Evolutionary conservation across 2,888 invertebrate genomes (phyloP).

Genomic region (Cosmorhoe ocellata): DNA sequence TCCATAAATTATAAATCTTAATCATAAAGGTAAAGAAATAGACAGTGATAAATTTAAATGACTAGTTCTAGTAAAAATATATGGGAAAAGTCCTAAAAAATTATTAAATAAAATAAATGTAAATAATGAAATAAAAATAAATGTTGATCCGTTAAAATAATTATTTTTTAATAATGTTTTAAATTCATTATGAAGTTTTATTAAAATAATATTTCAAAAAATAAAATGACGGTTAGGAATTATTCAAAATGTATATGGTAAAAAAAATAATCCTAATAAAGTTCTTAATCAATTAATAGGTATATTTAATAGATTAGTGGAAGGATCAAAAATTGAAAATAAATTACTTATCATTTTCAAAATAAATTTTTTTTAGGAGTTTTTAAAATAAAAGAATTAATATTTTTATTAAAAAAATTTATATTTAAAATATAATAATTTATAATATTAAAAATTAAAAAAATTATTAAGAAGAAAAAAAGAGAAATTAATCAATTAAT

Average conservation of each 20-base stretch:
- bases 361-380: slow-evolving; percentile 47
- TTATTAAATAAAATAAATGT: slow-evolving; percentile 85
- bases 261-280: slow-evolving; percentile 73
- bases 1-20: slow-evolving; percentile 85
- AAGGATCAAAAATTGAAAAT: slow-evolving; percentile 86
- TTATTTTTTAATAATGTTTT: slow-evolving; percentile 77
- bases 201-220: slow-evolving; percentile 73
- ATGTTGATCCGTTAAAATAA: slow-evolving; percentile 72
- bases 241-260: slow-evolving; percentile 79
- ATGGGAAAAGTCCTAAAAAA: slow-evolving; percentile 86
- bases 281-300: slow-evolving; percentile 84
- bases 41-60: slow-evolving; percentile 83
- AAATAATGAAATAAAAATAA: slow-evolving; percentile 83
- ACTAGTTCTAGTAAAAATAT: slow-evolving; percentile 87
- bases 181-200: slow-evolving; percentile 80
- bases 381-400: slow-evolving; percentile 44
- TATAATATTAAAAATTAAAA: slow-evolving; percentile 77
- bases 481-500: slow-evolving; percentile 79
- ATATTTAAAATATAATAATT: slow-evolving; percentile 73
- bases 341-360: slow-evolving; percentile 87
- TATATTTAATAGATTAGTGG: slow-evolving; percentile 74
- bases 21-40: slow-evolving; percentile 84
- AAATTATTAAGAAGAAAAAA: slow-evolving; percentile 61
- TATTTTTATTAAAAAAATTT: slow-evolving; percentile 46
- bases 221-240: slow-evolving; percentile 77